Evolutionary conservation across 2,888 invertebrate genomes (phyloP), one percentile per base, ranked within the genome.

Genomic region (Sisyra terminalis): DNA sequence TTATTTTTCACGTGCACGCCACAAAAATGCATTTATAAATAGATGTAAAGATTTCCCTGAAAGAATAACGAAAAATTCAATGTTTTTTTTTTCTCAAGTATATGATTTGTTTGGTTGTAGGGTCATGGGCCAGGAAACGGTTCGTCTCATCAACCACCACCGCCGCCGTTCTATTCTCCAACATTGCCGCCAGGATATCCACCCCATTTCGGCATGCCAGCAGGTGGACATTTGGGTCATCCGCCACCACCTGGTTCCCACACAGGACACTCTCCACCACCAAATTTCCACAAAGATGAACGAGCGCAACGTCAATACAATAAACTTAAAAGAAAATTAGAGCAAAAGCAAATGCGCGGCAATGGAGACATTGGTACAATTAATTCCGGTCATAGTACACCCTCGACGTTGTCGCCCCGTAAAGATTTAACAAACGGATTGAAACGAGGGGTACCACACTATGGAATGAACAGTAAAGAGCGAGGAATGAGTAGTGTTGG

Each of bases 281-380:
- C 77, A 46, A 51, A 51, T 46, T 78, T 71, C 60, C 79, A 77
- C 56, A 81, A 84, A 59, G 83, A 85, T 59, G 86, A 86, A 60
- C 69, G 86, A 53, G 72, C 81, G 34, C 82, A 82, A 56, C 66
- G 81, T 48, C 83, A 83, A 59, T 78, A 80, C 57, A 74, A 73
- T 48, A 86, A 85, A 62, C 66, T 85, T 52, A 74, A 78, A 58
- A 75, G 77, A 53, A 84, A 84, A 61, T 63, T 83, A 50, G 83
- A 84, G 56, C 70, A 76, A 50, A 77, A 78, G 58, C 71, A 74
- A 48, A 62, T 46, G 43, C 48, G 45, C 35, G 47, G 46, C 13
- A 31, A 41, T 18, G 31, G 29, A 34, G 29, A 32, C 3, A 32
- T 9, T 15, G 14, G 3, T 57, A 64, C 67, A 66, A 53, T 57